Evolutionary conservation across 2,797 vertebrate genomes (phyloP).

Genomic region (Sebastes baramenuke): DNA sequence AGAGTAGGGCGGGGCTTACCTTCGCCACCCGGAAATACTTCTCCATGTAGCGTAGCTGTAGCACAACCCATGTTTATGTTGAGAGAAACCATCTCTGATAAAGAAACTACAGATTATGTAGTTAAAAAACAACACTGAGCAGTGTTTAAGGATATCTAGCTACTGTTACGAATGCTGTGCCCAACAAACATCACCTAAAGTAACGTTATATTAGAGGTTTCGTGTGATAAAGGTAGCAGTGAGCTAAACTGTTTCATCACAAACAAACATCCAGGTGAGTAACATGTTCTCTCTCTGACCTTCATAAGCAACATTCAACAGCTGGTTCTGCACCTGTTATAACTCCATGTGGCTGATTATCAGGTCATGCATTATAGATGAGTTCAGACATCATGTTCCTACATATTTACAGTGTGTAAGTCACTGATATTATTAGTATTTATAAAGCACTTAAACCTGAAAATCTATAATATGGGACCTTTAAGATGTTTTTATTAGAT

Average conservation of each 20-base stretch:
- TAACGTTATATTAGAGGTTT: background rate
- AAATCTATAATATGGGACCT: too few relatives aligned
- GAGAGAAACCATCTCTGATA: rapidly evolving
- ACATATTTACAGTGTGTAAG: too few relatives aligned
- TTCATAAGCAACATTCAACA: rapidly evolving
- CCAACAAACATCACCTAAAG: background rate
- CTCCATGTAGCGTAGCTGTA: too few relatives aligned
- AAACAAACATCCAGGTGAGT: background rate
- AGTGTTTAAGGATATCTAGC: background rate
- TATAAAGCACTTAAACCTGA: too few relatives aligned
- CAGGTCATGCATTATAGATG: too few relatives aligned
- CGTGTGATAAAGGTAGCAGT: background rate
- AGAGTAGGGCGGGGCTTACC: too few relatives aligned
- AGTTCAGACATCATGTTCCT: too few relatives aligned
- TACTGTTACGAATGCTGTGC: background rate
- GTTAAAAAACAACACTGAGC: rapidly evolving
- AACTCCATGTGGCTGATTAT: background rate
- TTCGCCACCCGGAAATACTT: too few relatives aligned
- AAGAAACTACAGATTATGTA: background rate
- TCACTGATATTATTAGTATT: too few relatives aligned
- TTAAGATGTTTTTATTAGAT: too few relatives aligned
- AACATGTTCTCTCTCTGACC: background rate
- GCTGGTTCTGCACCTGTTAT: too few relatives aligned
- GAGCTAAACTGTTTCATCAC: background rate
- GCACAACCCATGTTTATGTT: too few relatives aligned